Base-by-base conservation (phyloP, 2,113 vertebrate species). In the Puma concolor region DNA sequence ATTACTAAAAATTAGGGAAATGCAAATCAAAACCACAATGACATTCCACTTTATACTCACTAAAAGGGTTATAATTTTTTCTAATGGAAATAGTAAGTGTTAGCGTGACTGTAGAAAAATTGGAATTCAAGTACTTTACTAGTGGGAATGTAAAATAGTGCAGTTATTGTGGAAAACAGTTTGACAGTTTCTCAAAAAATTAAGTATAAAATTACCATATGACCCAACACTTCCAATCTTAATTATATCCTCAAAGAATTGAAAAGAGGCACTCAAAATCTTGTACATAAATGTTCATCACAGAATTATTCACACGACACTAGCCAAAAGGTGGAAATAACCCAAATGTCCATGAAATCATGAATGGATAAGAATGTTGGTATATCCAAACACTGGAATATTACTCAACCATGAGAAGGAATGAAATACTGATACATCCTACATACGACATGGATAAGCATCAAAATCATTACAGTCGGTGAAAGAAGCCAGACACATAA, bases 241-340 rank as follows among this genome's bases (percentile, higher is more conserved):
- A 52, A 63, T 91, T 92, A 80, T 38, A 60, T 29, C 67, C 16
- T 17, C 57, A 94, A 71, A 60, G 33, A 94, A 90, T 16, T 69
- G 19, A 67, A 92, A 95, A 84, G 44, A 94, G 23, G 4, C 86
- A 66, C 76, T 92, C 31, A 64, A 95, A 71, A 21, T 16, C 10
- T 50, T 36, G 17, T 31, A 92, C 12, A 23, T 48, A 82, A 86
- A 52, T 89, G 63, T 89, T 82, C 27, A 85, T 50, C 79, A 69
- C 38, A 81, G 41, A 3, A 76, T 1, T 74, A 79, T 50, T 91
- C 38, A 63, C 23, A n/a, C 17, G 54, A 63, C 23, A n/a, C 17
- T 64, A 69, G 25, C 13, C 27, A 88, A 74, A 94, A 64, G 25
- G 41, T 52, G 21, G 41, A 92, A 97, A 95, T 54, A 84, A 94